phyloP scores from a whole-genome alignment of 2,113 vertebrate genomes.

The Rhipidura dahli region DNA sequence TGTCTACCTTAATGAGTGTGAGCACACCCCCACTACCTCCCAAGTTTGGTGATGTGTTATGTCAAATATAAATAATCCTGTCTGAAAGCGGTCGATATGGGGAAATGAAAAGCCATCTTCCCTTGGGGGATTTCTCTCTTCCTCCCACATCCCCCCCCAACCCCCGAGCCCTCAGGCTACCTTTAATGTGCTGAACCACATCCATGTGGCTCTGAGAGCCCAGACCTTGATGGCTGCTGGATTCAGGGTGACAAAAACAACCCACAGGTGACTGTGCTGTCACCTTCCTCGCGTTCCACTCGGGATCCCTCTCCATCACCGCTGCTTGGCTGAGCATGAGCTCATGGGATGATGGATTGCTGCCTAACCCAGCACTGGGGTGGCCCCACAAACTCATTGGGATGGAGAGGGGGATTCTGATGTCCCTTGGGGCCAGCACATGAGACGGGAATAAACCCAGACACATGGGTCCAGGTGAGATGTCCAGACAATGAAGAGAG shows the following conservation, averaged over 20 bases:
- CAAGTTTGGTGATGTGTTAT: slow-evolving; percentile 44
- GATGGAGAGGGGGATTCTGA: not conserved
- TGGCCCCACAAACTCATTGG: not conserved
- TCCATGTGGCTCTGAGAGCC: not conserved
- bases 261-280: not conserved
- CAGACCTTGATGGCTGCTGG: not conserved
- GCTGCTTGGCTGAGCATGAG: rapidly evolving
- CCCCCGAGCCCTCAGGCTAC: not conserved
- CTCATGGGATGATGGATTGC: not conserved
- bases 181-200: not conserved
- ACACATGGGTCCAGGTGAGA: not conserved
- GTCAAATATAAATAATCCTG: slow-evolving; percentile 59
- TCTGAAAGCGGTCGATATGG: not conserved
- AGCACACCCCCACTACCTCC: slow-evolving; percentile 61
- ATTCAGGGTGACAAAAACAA: not conserved
- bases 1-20: slow-evolving; percentile 54
- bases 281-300: not conserved
- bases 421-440: not conserved
- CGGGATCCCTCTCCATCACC: not conserved
- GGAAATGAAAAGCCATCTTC: slow-evolving; percentile 56
- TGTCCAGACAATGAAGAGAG: not conserved
- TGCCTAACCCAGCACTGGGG: not conserved
- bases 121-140: slow-evolving; percentile 23
- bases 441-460: not conserved
- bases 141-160: not conserved